Evolutionary conservation across 2,888 invertebrate species (phyloP).

Genomic region (Dione juno): DNA sequence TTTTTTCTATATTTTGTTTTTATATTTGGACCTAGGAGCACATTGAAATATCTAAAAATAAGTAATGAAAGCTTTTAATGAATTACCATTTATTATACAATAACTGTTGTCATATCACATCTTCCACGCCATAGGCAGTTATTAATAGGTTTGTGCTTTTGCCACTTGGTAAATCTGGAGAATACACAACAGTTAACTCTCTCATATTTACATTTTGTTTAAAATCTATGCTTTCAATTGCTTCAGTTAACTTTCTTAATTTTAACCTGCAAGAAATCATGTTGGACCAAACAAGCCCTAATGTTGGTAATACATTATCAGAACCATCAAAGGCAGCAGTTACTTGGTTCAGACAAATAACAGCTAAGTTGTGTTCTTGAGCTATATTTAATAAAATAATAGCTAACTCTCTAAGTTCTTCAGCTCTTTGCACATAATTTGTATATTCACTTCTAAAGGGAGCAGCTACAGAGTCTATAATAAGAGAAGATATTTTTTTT

Average conservation of each 20-base stretch:
- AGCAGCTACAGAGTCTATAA: conserved; percentile 77
- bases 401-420: conserved; percentile 73
- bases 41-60: too few relatives aligned
- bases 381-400: conserved; percentile 60
- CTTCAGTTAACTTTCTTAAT: conserved; percentile 54
- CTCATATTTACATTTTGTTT: conserved; percentile 53
- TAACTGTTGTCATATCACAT: background rate
- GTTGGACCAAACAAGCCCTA: conserved; percentile 79
- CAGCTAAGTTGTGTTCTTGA: conserved; percentile 63
- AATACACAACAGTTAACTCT: conserved; percentile 62
- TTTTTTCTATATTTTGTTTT: too few relatives aligned
- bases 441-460: conserved; percentile 72
- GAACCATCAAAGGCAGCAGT: conserved; percentile 62
- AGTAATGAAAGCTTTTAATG: too few relatives aligned
- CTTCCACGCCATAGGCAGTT: conserved; percentile 57
- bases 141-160: conserved; percentile 57
- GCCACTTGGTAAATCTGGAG: conserved; percentile 64
- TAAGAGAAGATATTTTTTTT: conserved; percentile 59
- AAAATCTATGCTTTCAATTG: conserved; percentile 32
- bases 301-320: conserved; percentile 63
- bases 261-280: conserved; percentile 68
- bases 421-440: conserved; percentile 74
- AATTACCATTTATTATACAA: too few relatives aligned
- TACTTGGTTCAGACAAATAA: conserved; percentile 77
- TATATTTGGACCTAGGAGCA: too few relatives aligned